These are phyloP conservation scores for Esox lucius DNA, from an alignment of 2,797 vertebrate species.

Conservation along the genomic window DNA sequence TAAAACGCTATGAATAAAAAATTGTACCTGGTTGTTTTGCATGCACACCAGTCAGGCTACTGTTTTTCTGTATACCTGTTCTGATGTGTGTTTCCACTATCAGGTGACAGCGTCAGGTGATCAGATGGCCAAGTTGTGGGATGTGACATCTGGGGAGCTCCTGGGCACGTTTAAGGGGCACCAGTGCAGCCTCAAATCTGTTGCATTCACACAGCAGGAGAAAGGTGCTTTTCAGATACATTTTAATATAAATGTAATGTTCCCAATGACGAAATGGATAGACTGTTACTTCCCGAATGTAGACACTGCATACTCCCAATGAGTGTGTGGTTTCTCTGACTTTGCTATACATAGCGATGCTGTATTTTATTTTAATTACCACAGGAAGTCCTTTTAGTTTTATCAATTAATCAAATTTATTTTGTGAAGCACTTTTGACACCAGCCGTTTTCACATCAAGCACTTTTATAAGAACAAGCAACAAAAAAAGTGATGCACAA, in stretches of 20 bases:
- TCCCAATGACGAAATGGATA: background rate
- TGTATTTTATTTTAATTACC: background rate
- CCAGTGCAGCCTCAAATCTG: constrained; percentile 95
- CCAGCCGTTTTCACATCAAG: too few relatives aligned
- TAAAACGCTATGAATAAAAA: background rate
- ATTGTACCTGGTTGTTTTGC: background rate
- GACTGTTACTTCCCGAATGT: too few relatives aligned
- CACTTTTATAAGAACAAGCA: too few relatives aligned
- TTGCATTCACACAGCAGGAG: constrained; percentile 87
- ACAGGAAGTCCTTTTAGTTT: too few relatives aligned
- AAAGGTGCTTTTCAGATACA: constrained; percentile 74
- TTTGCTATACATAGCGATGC: background rate
- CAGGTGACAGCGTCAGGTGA: constrained; percentile 97
- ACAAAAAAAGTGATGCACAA: too few relatives aligned
- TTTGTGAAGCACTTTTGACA: too few relatives aligned
- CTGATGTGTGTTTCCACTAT: constrained; percentile 22
- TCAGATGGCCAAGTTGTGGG: constrained; percentile 93
- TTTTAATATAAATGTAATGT: background rate
- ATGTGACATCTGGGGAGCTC: constrained; percentile 84
- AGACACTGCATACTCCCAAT: too few relatives aligned
- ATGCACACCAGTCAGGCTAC: background rate
- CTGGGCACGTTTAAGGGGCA: constrained; percentile 93
- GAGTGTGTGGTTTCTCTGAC: background rate
- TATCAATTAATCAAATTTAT: too few relatives aligned
- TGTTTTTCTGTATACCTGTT: background rate